These are phyloP conservation scores for Octonoba sinensis DNA, from an alignment of 2,888 invertebrate genomes.

Conservation along the genomic window DNA sequence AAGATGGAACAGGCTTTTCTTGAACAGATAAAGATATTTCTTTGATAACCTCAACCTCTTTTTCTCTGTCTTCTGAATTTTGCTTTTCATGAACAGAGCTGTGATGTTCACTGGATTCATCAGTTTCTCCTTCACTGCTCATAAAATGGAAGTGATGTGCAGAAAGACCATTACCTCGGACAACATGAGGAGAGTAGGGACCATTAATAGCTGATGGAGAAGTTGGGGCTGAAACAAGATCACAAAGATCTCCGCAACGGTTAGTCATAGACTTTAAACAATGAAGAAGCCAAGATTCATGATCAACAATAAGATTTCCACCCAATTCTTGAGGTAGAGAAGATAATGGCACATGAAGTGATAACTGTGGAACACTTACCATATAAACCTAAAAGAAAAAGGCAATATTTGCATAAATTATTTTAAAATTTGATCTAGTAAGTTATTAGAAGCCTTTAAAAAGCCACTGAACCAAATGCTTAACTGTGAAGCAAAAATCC, in stretches of 20 bases:
- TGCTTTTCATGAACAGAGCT: conserved; percentile 66
- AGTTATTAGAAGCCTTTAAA: not conserved
- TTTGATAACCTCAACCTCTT: conserved; percentile 66
- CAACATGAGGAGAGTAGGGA: conserved; percentile 25
- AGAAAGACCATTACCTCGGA: conserved; percentile 20
- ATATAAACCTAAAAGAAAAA: conserved; percentile 80
- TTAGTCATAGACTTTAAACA: conserved; percentile 75
- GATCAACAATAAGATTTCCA: conserved; percentile 86
- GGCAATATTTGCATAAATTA: not conserved
- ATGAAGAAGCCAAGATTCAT: conserved; percentile 87
- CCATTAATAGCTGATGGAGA: conserved; percentile 34
- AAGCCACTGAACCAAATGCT: not conserved
- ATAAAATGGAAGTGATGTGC: conserved; percentile 28
- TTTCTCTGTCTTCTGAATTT: conserved; percentile 65
- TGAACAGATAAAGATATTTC: conserved; percentile 48
- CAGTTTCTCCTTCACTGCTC: conserved; percentile 57
- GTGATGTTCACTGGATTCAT: conserved; percentile 68
- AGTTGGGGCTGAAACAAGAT: conserved; percentile 58
- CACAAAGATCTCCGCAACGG: conserved; percentile 65
- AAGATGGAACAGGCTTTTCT: conserved; percentile 27
- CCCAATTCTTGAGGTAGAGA: conserved; percentile 91
- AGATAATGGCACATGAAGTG: conserved; percentile 88
- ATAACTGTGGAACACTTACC: conserved; percentile 86
- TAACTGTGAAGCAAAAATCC: too few species aligned
- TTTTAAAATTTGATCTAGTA: not conserved